Evolutionary conservation across 2,797 vertebrate genomes (phyloP), one percentile per base, ranked within the genome.

Genomic region (Anniella stebbinsi): DNA sequence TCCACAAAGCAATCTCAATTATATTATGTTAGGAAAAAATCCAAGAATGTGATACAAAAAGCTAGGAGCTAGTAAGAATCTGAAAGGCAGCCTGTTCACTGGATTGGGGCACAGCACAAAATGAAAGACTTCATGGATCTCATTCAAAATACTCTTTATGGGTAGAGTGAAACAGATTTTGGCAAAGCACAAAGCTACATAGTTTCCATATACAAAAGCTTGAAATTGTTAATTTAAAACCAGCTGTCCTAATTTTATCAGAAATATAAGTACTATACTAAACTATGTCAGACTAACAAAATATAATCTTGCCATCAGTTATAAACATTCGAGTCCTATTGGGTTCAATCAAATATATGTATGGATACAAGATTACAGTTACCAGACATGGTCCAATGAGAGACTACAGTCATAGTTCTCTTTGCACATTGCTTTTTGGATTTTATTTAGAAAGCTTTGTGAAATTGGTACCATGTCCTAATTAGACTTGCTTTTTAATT

Each of bases 1-100:
- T 60, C 94, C 25, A 87, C 80, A 92, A 83, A 10, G 33, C 2
- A 45, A 86, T 57, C 23, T 73, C 54, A 81, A 72, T 73, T 45
- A 57, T 54, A 51, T 13, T 4, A 51, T 4, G 23, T 45, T 33
- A 73, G 28, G 12, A 63, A 60, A 21, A n/a, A 70, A 21, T 57
- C 28, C 11, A 28, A 54, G 67, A 77, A 30, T 33, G 30, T 1
- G 1, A 48, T 30, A 38, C 2, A 25, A 66, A 83, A 25, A 75
- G n/a, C 2, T 83, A 36, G 28, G 45, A 18, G 23, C 48, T 54
- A 76, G 23, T 76, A 76, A 41, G 73, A 0, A 38, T 66, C n/a
- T 66, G 57, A 63, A 51, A 11, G 54, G n/a, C n/a, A 81, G n/a
- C 23, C 33, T 5, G 21, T 36, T 81, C 21, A 48, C 3, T 76